Evolutionary conservation across 2,797 vertebrate genomes (phyloP), one percentile per base, ranked within the genome.

Genomic region (Liparis tanakae): DNA sequence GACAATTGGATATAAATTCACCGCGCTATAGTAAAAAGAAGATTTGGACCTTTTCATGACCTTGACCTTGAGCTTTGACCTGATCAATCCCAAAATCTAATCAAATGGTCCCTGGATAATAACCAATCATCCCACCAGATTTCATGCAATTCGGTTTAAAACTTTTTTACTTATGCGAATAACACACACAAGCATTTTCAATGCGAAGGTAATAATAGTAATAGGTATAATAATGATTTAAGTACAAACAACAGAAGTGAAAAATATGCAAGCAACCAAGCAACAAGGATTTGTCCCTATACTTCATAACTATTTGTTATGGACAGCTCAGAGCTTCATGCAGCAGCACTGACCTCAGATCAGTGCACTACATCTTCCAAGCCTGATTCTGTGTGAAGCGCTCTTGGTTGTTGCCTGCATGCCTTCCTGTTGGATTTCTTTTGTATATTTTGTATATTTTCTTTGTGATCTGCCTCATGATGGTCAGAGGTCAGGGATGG

Each of bases 401-500:
- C 25, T 46, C 4, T 3, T 25, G 5, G 12, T 46, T 15, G 37
- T 15, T 51, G 7, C n/a, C 18, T 46, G 33, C 18, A 30, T 75
- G 17, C 30, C 18, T 65, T 65, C 41, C 63, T 68, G 58, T 30
- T 30, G 2, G 25, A 30, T 54, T 41, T 13, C 13, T 13, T 0
- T 67, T 72, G 25, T 30, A 30, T 30, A 30, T 30, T 30, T 30
- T 30, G 25, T 30, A 30, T 30, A 30, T 41, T 13, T 39, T 13
- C 50, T 46, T 70, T 65, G n/a, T 44, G 56, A 67, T 79, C 64
- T 81, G 1, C 43, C 55, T 79, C 30, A 30, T 84, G 46, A 41
- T 71, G 85, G 65, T 39, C 37, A 89, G 87, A 87, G 74, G 33
- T 68, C 72, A 77, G 60, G 30, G 76, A 83, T 82, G 88, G 78